These are phyloP conservation scores for Triplophysa tibetana DNA, from an alignment of 2,113 vertebrate species.

Conservation along the genomic window DNA sequence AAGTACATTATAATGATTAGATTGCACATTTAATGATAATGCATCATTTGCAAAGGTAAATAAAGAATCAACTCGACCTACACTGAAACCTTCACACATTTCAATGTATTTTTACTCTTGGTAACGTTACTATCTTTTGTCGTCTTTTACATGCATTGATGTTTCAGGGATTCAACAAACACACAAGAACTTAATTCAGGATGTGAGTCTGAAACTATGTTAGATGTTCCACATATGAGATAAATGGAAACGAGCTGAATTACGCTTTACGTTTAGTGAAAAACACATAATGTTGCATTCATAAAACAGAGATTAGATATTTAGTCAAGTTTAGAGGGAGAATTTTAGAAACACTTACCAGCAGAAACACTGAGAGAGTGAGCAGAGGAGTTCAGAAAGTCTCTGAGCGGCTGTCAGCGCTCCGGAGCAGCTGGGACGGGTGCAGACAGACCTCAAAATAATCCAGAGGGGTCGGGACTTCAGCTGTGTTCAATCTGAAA, in stretches of 20 bases:
- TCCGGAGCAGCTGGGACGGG: constrained; percentile 76
- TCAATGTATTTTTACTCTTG: too few species aligned
- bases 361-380: constrained; percentile 63
- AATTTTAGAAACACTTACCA: constrained; percentile 70
- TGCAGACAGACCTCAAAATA: constrained; percentile 74
- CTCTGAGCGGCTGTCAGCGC: constrained; percentile 57
- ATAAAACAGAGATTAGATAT: neutral
- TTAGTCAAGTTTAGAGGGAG: constrained; percentile 22
- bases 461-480: constrained; percentile 56
- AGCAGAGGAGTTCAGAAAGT: constrained; percentile 64
- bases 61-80: neutral
- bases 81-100: neutral
- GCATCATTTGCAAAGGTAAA: neutral
- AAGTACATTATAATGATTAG: neutral
- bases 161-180: neutral
- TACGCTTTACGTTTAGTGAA: neutral
- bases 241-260: neutral
- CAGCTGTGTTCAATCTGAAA: too few species aligned
- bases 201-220: neutral
- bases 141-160: neutral
- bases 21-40: neutral
- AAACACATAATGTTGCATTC: constrained; percentile 24
- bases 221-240: neutral
- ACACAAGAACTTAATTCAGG: neutral
- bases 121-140: neutral